Base-by-base conservation (phyloP, 2,113 vertebrate genomes). In the Perca flavescens region DNA sequence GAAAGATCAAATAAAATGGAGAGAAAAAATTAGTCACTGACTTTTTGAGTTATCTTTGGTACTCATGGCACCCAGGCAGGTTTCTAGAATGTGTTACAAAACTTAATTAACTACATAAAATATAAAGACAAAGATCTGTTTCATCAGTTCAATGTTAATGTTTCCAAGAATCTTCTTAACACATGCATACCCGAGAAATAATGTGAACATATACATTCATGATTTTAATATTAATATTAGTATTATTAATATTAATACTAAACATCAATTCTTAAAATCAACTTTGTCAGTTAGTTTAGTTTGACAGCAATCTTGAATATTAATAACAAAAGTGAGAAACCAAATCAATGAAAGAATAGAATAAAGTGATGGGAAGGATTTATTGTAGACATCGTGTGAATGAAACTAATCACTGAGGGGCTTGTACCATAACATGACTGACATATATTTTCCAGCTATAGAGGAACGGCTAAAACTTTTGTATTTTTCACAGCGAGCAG, bases 401-500 rank as follows among this genome's bases (percentile, higher is more conserved):
- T 79, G 17, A 81, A 83, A 77, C 2, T 61, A 61, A 74, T 81
- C 52, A 86, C 49, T 43, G 58, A 58, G 63, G 22, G 40, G 19
- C 17, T 73, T 54, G 49, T 53, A 46, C 12, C 34, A 49, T 62
- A 74, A 82, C 77, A 76, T 83, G 77, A 92, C 52, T 87, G 85
- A 58, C 82, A 83, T 13, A 49, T 80, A 77, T 85, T 89, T 80
- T 82, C 15, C 49, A 77, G 70, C 77, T 71, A 79, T 57, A 86
- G 70, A 73, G 28, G 47, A 76, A 53, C 8, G 31, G 82, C 74
- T 71, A 71, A 84, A 88, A 92, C 76, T 80, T 85, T 83, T 57
- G 71, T 74, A 40, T 85, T 83, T 84, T 84, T 88, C 79, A 73
- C 79, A 87, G 68, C 40, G 62, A 61, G 40, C 73, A 82, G 63